Evolutionary conservation across 53 echinoderm and acorn worm species (phyloP).

Genomic region (Luidia sarsii): DNA sequence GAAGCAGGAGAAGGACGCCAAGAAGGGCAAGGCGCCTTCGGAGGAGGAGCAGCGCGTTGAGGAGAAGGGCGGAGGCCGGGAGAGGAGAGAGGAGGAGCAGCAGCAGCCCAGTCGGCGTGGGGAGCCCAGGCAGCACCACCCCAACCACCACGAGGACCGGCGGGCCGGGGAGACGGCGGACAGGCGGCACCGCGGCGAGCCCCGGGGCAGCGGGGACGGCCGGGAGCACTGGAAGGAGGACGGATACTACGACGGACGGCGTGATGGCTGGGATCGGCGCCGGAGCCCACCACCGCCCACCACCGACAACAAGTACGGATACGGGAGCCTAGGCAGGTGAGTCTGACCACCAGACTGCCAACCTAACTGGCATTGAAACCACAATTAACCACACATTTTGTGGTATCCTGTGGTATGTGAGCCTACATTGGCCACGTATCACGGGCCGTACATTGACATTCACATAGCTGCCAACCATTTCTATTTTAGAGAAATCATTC

Average conservation of each 20-base stretch:
- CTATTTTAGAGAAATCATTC: too few relatives aligned
- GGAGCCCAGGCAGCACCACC: neutral
- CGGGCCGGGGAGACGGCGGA: slow-evolving; percentile 23
- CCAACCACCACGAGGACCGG: slow-evolving; percentile 31
- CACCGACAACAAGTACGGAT: slow-evolving; percentile 56
- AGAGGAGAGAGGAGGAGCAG: too few relatives aligned
- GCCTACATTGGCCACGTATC: too few relatives aligned
- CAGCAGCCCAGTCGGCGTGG: too few relatives aligned
- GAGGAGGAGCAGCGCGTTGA: slow-evolving; percentile 35
- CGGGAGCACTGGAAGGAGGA: slow-evolving; percentile 23
- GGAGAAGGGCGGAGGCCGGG: slow-evolving; percentile 32
- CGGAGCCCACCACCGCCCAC: slow-evolving; percentile 28
- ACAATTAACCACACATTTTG: too few relatives aligned
- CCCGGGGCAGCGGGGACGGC: slow-evolving; percentile 21
- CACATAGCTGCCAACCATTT: too few relatives aligned
- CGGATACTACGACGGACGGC: slow-evolving; percentile 7
- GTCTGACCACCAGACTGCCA: too few relatives aligned
- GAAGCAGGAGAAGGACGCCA: slow-evolving; percentile 38
- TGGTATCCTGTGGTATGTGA: too few relatives aligned
- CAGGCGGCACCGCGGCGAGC: slow-evolving; percentile 37
- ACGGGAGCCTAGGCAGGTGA: slow-evolving; percentile 56
- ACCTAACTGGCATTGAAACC: too few relatives aligned
- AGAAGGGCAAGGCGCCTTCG: slow-evolving; percentile 26
- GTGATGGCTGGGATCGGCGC: slow-evolving; percentile 35
- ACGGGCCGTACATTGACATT: too few relatives aligned